Evolutionary conservation across 2,888 invertebrate genomes (phyloP).

Genomic region (Microchrysa polita): DNA sequence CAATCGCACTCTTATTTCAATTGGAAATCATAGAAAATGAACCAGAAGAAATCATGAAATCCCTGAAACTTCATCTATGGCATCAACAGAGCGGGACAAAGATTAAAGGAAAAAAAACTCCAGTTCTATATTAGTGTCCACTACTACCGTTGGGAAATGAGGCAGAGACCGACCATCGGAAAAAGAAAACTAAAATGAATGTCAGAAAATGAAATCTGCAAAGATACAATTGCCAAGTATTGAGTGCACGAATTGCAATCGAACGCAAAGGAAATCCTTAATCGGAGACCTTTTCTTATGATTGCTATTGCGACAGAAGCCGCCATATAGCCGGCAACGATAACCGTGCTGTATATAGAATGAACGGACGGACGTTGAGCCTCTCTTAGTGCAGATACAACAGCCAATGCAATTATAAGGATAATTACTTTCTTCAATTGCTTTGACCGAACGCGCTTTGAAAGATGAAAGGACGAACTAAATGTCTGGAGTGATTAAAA

Average conservation of each 20-base stretch:
- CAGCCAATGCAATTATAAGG: constrained; percentile 39
- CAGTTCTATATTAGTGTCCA: too few relatives aligned
- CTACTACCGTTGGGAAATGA: too few relatives aligned
- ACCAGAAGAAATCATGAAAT: too few relatives aligned
- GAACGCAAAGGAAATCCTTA: constrained; percentile 33
- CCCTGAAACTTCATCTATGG: too few relatives aligned
- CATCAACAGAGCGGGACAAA: too few relatives aligned
- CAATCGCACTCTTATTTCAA: too few relatives aligned
- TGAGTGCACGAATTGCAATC: constrained; percentile 25
- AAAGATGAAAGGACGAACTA: constrained; percentile 5
- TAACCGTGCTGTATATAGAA: constrained; percentile 13
- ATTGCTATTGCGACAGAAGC: constrained; percentile 9
- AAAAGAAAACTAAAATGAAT: neutral
- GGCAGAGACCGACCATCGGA: too few relatives aligned
- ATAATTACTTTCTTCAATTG: constrained; percentile 43
- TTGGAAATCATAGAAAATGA: too few relatives aligned
- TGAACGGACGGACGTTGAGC: constrained; percentile 18
- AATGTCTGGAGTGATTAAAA: neutral
- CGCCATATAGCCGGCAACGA: neutral
- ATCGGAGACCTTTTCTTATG: constrained; percentile 22
- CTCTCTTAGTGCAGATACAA: constrained; percentile 1
- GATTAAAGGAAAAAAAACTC: too few relatives aligned
- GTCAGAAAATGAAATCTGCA: constrained; percentile 33
- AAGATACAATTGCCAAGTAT: constrained; percentile 40
- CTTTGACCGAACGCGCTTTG: neutral